Base-by-base conservation (phyloP, 2,113 vertebrate species). In the Psittacula cyanocephala region DNA sequence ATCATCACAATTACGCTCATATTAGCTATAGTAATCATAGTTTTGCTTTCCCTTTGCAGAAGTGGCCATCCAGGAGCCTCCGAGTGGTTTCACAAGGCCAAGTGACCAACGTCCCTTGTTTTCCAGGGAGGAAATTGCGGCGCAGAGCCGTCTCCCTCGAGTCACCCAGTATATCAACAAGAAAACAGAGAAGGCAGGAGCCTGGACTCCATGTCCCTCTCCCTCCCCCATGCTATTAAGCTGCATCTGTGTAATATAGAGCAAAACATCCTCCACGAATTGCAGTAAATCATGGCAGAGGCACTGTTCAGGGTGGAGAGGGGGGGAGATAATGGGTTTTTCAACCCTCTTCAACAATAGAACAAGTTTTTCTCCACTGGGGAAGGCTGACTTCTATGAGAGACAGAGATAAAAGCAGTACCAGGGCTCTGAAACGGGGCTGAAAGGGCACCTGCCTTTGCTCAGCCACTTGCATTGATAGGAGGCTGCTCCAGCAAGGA, bases 141-240 rank as follows among this genome's bases (percentile, higher is more conserved):
- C 86, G 82, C 79, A 27, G 92, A 93, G 86, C 88, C 91, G 74
- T 91, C 92, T 96, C 95, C 93, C 95, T 91, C 17, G 82, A 95
- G 91, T 92, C 93, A 96, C 93, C 80, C 91, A 79, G 57, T 93
- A 81, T 91, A 96, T 95, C 92, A 93, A 95, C 67, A 91, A 91
- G 92, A 92, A 97, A 95, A 96, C 86, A 95, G 96, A 91, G 53
- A 75, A 94, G 93, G 91, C 94, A 96, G 96, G 80, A 97, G 88
- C 50, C 93, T 94, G 92, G 91, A 94, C 92, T 89, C 93, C 18
- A 29, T 88, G 88, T 96, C 93, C 86, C 92, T 95, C 94, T 96
- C 95, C 95, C 95, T 96, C 95, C 89, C 96, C 95, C 96, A 96
- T 63, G 91, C 96, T 95, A 94, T 96, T 96, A 97, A 96, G 88